phyloP scores from a whole-genome alignment of 2,888 invertebrate genomes.

The Sympetrum striolatum region DNA sequence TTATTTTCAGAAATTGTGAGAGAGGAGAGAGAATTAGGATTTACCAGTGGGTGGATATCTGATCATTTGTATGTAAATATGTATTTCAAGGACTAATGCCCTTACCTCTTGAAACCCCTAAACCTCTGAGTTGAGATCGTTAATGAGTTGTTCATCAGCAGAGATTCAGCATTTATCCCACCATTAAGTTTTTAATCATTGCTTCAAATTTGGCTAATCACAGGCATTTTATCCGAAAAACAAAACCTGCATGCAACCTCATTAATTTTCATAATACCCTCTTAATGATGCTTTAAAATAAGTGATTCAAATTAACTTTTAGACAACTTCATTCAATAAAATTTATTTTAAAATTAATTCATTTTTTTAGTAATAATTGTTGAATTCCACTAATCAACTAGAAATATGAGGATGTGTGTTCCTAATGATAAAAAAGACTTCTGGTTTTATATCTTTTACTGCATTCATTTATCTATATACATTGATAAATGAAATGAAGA shows the following conservation, averaged over 20 bases:
- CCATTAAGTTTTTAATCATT: background rate
- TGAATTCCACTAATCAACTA: no score
- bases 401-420: no score
- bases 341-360: background rate
- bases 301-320: background rate
- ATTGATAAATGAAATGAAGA: no score
- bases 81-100: background rate
- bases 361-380: background rate
- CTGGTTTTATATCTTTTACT: no score
- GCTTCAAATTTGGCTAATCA: background rate
- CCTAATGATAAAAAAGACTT: no score
- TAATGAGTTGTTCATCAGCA: background rate
- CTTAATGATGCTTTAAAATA: background rate
- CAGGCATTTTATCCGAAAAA: background rate
- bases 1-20: background rate
- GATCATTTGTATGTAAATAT: background rate
- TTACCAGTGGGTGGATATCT: slow-evolving; percentile 30
- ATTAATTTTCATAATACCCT: background rate
- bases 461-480: no score
- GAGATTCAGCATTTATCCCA: background rate
- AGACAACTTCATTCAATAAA: background rate
- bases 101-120: background rate
- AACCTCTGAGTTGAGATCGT: background rate
- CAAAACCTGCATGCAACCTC: background rate
- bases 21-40: slow-evolving; percentile 29